Conservation (phyloP, 2,888 invertebrate species). For the Brachypterus glaber region DNA sequence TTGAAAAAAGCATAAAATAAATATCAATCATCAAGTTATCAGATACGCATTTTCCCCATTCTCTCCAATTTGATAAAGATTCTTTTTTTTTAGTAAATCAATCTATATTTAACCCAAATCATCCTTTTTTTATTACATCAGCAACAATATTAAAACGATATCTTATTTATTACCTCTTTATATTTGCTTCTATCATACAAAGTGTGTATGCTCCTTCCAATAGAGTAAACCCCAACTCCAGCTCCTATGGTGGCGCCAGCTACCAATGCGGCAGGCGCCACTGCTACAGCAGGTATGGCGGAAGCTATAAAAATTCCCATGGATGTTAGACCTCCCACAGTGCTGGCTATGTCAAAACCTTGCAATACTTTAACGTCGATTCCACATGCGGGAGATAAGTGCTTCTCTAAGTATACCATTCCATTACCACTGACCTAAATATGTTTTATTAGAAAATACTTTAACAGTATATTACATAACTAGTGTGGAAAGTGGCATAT, state of each 20-base stretch:
- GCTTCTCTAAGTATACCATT: constrained; percentile 27
- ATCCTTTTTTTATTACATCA: too few species aligned
- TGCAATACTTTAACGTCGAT: constrained; percentile 25
- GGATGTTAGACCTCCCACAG: constrained; percentile 35
- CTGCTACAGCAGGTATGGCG: constrained; percentile 43
- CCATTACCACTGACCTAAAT: too few species aligned
- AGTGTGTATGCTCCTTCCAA: constrained; percentile 43
- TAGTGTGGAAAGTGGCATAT: too few species aligned
- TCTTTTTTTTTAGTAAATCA: too few species aligned
- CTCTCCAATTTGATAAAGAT: too few species aligned
- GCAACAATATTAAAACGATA: too few species aligned
- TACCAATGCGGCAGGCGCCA: constrained; percentile 43
- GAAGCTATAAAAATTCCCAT: constrained; percentile 46
- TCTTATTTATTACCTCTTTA: constrained; percentile 48
- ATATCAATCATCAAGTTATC: too few species aligned
- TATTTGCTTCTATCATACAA: constrained; percentile 44
- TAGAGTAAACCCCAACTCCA: constrained; percentile 42
- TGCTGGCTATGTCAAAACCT: constrained; percentile 28
- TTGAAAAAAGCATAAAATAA: too few species aligned
- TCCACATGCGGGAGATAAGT: constrained; percentile 32
- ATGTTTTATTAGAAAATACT: too few species aligned
- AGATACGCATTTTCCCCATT: too few species aligned
- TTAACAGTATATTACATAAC: too few species aligned
- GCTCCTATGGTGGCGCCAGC: constrained; percentile 32
- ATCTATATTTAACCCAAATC: too few species aligned